Conservation (phyloP, 2,888 invertebrate species). For the Eumacrocentrus americanus region DNA sequence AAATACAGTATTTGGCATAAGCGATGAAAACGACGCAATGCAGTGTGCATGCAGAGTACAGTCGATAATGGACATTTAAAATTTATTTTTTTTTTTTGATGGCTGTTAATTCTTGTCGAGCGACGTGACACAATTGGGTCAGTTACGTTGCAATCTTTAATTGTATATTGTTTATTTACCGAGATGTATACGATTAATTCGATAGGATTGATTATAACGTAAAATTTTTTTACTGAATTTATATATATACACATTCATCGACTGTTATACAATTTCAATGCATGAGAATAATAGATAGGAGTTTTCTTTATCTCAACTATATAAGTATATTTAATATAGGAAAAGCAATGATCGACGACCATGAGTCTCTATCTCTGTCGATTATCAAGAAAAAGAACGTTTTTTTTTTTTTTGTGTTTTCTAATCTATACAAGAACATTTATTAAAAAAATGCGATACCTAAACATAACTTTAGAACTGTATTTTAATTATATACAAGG, state of each 20-base stretch:
- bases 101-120: slow-evolving; percentile 13
- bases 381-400: slow-evolving; percentile 9
- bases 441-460: slow-evolving; percentile 39
- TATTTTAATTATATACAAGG: slow-evolving; percentile 52
- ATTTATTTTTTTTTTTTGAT: slow-evolving; percentile 10
- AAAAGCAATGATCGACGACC: not conserved
- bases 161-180: too few species aligned
- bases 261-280: too few species aligned
- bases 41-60: slow-evolving; percentile 8
- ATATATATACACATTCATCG: not conserved
- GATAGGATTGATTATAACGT: not conserved
- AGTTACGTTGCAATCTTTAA: slow-evolving; percentile 3
- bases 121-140: not conserved
- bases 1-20: too few species aligned
- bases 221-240: not conserved
- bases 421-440: too few species aligned
- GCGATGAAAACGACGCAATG: not conserved
- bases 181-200: not conserved
- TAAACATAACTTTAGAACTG: slow-evolving; percentile 53
- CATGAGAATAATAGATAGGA: not conserved
- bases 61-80: slow-evolving; percentile 10
- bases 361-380: not conserved
- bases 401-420: too few species aligned
- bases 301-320: not conserved
- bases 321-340: not conserved